Base-by-base conservation (phyloP, 2,888 invertebrate genomes). In the Metopia argyrocephala region DNA sequence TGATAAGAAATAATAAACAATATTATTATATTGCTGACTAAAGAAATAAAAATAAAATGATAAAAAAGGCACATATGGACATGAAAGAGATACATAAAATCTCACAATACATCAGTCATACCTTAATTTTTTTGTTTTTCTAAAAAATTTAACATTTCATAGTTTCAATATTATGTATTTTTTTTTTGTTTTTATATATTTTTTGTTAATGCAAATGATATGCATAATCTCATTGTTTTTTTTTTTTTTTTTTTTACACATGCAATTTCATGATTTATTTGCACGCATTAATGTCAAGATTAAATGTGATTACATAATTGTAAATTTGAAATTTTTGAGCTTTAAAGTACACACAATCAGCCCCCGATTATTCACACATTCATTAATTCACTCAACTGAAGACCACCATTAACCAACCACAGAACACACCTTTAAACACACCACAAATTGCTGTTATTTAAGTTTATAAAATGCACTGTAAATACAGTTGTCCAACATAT, bases 231-330 rank as follows among this genome's bases (percentile, higher is more conserved):
- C n/a, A n/a, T n/a, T n/a, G n/a, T n/a, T n/a, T n/a, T n/a, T n/a
- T n/a, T 27, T 50, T 50, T 38, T 23, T 25, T 25, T 38, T 27
- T 66, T 6, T 3, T 31, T 5, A 20, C 9, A 45, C n/a, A 66
- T 59, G 45, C 48, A 64, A 59, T 69, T n/a, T 70, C 69, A 73
- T 28, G 59, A 59, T 56, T 54, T 66, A 12, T 59, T 61, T 70
- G 27, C 68, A 74, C 83, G 81, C 84, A 82, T 84, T 86, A 85
- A 86, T 85, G 87, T 86, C 87, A 87, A 87, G 87, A 86, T 84
- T 85, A 84, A 82, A 64, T 73, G 54, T 73, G 71, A 71, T 61
- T 71, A 57, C 69, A 70, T 70, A 68, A 73, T 64, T 57, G 68
- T 59, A 21, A 31, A 1, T 50, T 59, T 38, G 28, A 23, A 52